phyloP scores from a whole-genome alignment of 2,797 vertebrate species.

The Philypnodon macrostomus region DNA sequence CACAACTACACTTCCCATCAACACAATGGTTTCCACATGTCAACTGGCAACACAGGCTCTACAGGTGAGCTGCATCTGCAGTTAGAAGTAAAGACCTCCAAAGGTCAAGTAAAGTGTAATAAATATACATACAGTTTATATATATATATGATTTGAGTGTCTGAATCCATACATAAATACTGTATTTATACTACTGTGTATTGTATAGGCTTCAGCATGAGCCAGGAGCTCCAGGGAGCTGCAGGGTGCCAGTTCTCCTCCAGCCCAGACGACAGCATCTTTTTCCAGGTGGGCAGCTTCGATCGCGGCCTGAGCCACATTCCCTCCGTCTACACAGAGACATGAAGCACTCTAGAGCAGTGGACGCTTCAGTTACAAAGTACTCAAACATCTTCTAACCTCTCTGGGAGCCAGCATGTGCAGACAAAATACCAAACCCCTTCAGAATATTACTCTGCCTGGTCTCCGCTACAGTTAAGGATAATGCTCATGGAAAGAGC shows the following conservation, averaged over 20 bases:
- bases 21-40: constrained; percentile 88
- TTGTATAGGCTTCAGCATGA: constrained; percentile 85
- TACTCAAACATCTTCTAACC: neutral
- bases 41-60: constrained; percentile 75
- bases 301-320: constrained; percentile 94
- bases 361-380: constrained; percentile 20
- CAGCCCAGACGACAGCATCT: constrained; percentile 85
- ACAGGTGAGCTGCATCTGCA: constrained; percentile 74
- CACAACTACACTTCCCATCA: constrained; percentile 83
- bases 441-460: neutral
- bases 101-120: neutral
- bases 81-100: neutral
- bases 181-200: constrained; percentile 10
- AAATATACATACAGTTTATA: neutral
- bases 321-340: constrained; percentile 93
- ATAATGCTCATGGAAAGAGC: neutral
- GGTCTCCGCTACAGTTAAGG: too few species aligned
- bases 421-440: neutral
- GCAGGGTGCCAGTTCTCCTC: constrained; percentile 80
- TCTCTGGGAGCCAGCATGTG: neutral
- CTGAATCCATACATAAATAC: too few species aligned
- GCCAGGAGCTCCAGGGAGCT: constrained; percentile 81
- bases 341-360: constrained; percentile 71
- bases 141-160: too few species aligned
- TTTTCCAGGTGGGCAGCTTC: constrained; percentile 90